phyloP scores from a whole-genome alignment of 2,888 invertebrate species.

The Sthenelais limicola region DNA sequence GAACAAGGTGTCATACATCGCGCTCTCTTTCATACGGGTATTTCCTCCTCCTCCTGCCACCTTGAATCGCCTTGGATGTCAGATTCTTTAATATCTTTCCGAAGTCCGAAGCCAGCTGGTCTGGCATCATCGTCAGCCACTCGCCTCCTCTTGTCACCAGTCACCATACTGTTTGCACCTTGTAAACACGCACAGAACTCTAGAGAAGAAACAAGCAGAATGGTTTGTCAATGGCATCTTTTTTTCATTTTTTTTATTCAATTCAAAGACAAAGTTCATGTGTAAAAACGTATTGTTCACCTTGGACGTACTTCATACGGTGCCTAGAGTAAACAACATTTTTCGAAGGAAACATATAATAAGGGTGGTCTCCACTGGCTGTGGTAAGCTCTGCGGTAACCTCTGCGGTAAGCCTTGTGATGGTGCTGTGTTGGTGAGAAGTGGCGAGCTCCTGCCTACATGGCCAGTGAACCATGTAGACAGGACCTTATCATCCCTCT shows the following conservation, averaged over 20 bases:
- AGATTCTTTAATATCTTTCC: slow-evolving; percentile 15
- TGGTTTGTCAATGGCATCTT: background rate
- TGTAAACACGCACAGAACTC: slow-evolving; percentile 36
- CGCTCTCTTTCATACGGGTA: slow-evolving; percentile 35
- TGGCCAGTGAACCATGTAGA: too few species aligned
- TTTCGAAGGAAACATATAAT: too few species aligned
- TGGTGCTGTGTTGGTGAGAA: too few species aligned
- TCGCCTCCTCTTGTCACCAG: slow-evolving; percentile 4
- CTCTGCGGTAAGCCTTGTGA: too few species aligned
- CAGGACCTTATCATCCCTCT: too few species aligned
- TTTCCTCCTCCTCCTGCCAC: slow-evolving; percentile 5
- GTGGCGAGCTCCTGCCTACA: too few species aligned
- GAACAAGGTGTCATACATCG: slow-evolving; percentile 33
- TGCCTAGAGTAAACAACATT: too few species aligned
- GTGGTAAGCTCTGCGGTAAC: too few species aligned
- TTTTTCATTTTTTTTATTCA: background rate
- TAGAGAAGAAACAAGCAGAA: background rate
- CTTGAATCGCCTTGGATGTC: slow-evolving; percentile 9
- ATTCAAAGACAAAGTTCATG: too few species aligned
- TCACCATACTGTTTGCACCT: slow-evolving; percentile 17
- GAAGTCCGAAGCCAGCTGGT: slow-evolving; percentile 20
- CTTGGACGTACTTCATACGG: too few species aligned
- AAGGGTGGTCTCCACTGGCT: too few species aligned
- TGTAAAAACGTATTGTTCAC: too few species aligned
- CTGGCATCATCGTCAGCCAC: background rate